Base-by-base conservation (phyloP, 2,888 invertebrate genomes). In the Pseudococcus longispinus region DNA sequence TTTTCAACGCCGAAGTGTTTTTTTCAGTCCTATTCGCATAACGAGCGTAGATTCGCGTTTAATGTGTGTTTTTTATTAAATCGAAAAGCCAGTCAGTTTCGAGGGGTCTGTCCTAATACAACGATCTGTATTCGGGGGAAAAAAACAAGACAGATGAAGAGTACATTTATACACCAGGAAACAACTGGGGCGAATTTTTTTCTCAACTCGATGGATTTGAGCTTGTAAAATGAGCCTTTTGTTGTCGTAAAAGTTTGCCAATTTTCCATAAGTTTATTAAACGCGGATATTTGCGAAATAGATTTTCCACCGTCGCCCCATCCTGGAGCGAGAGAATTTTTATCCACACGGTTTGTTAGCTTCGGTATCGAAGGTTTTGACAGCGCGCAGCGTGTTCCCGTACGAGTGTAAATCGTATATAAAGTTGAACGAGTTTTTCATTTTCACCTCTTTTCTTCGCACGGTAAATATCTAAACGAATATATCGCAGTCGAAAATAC, bases 151-250 rank as follows among this genome's bases (percentile, higher is more conserved):
- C 51, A 51, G 51, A 51, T 46, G 44, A 46, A 46, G 2, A 46
- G n/a, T n/a, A n/a, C n/a, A 37, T 37, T 37, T 37, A 37, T 37
- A 37, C 37, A 37, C n/a, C n/a, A 37, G 37, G 15, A 46, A 46
- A 44, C 2, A n/a, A 9, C 20, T n/a, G 4, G 11, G 26, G 26
- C 2, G 3, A 65, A 65, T 65, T 65, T 65, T 60, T 65, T 51
- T 51, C 15, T 1, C 9, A 65, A 26, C 65, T 65, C 26, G 13
- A 15, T 65, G 65, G 26, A 65, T 26, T 65, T 26, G 65, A 23
- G 65, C 65, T 26, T 23, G 65, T 65, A 65, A 65, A 65, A 65
- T 65, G 65, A 65, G 65, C 65, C 65, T 65, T 65, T 65, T 65
- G 65, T 65, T 51, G 51, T 51, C 23, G 65, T 65, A 65, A 65